phyloP scores from a whole-genome alignment of 2,113 vertebrate genomes.

The Ursus arctos region DNA sequence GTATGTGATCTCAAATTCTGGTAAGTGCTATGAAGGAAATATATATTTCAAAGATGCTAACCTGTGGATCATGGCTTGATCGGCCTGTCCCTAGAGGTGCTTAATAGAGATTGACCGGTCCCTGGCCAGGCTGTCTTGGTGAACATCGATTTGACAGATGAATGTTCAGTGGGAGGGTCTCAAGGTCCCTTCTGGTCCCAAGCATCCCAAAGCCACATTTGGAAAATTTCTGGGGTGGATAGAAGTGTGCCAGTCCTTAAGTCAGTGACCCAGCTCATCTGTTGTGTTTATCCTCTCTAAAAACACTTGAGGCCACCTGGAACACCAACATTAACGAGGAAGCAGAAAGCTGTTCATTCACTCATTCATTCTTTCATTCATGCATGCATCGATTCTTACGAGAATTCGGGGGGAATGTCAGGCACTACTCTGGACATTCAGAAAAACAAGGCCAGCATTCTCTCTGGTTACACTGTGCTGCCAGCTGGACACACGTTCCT shows the following conservation, averaged over 20 bases:
- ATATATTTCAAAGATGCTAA: background rate
- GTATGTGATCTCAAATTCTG: background rate
- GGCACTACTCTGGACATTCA: background rate
- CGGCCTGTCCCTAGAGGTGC: background rate
- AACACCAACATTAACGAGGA: background rate
- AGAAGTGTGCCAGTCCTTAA: background rate
- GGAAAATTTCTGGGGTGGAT: background rate
- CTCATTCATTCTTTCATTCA: background rate
- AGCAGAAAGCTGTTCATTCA: background rate
- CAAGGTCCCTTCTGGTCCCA: background rate
- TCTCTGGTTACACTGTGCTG: background rate
- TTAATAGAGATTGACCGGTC: background rate
- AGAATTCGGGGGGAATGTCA: background rate
- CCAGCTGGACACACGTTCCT: conserved; percentile 30
- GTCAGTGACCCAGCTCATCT: background rate
- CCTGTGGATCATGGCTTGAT: background rate
- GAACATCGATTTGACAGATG: background rate
- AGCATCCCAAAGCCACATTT: background rate
- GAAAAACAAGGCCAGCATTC: background rate
- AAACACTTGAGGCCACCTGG: background rate
- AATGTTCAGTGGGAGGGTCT: background rate
- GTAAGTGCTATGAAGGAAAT: background rate
- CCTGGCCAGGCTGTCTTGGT: background rate
- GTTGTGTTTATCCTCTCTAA: background rate
- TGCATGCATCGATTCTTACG: accelerated